A percentile compares a stretch with the other conserved stretches of the same genome.
Conservation (phyloP, 1,140 invertebrate species). For the fruit fly (Drosophila melanogaster) region Release_6_plus_ISO1_MT NT_037436.4:22870501-22871000, state of each 20-base stretch:
- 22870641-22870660: slow-evolving; percentile 28
- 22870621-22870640: slow-evolving; percentile 26
- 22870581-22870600: neutral
- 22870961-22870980: neutral
- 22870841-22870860: slow-evolving; percentile 11
- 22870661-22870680: slow-evolving; percentile 3
- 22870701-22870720: slow-evolving; percentile 49
- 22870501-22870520: slow-evolving; percentile 72
- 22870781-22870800: slow-evolving; percentile 1
- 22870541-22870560: neutral
- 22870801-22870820: neutral
- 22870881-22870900: neutral
- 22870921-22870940: neutral
- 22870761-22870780: slow-evolving; percentile 48
- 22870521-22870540: slow-evolving; percentile 36
- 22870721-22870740: slow-evolving; percentile 1
- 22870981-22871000: slow-evolving; percentile 13
- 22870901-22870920: no score
- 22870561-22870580: neutral
- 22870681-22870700: slow-evolving; percentile 19
- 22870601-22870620: slow-evolving; percentile 33
- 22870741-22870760: slow-evolving; percentile 15
- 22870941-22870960: slow-evolving; percentile 22
- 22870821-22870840: slow-evolving; percentile 43
- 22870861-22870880: no score